These are phyloP conservation scores for Drosophila greeni DNA, from an alignment of 2,888 invertebrate genomes.

Conservation along the genomic window DNA sequence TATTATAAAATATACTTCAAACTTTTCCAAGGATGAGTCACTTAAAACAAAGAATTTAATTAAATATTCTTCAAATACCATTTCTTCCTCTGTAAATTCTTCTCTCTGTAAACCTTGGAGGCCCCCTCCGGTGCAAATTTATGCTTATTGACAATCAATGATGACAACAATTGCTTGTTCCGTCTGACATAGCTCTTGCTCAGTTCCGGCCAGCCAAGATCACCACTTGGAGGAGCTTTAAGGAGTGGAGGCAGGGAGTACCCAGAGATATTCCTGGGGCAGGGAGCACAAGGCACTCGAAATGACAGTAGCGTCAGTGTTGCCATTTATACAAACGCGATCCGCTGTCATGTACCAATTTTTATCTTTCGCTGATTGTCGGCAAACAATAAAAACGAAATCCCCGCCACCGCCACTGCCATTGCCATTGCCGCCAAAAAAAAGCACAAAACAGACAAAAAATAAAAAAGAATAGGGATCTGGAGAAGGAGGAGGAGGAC, in stretches of 20 bases:
- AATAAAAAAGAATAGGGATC: constrained; percentile 29
- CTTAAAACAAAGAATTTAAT: no score
- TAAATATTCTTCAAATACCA: neutral
- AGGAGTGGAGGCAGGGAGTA: neutral
- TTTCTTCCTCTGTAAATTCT: constrained; percentile 1
- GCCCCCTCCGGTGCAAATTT: constrained; percentile 77
- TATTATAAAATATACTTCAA: no score
- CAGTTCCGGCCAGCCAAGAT: constrained; percentile 39
- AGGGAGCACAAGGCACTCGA: constrained; percentile 51
- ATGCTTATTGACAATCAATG: constrained; percentile 78
- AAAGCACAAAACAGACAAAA: constrained; percentile 19
- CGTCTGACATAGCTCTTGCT: constrained; percentile 53
- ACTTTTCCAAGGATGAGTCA: no score
- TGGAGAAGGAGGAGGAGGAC: constrained; percentile 1
- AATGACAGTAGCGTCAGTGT: constrained; percentile 74
- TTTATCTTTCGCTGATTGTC: constrained; percentile 76
- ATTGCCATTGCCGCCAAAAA: constrained; percentile 40
- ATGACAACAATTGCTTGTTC: constrained; percentile 77
- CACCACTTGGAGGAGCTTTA: neutral
- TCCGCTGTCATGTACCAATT: constrained; percentile 77
- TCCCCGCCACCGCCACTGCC: constrained; percentile 50
- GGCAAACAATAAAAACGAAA: constrained; percentile 76
- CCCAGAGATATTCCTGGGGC: constrained; percentile 4
- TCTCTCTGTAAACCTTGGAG: neutral
- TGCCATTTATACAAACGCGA: constrained; percentile 76